phyloP scores from a whole-genome alignment of 2,113 vertebrate genomes.

The Ochotona curzoniae region DNA sequence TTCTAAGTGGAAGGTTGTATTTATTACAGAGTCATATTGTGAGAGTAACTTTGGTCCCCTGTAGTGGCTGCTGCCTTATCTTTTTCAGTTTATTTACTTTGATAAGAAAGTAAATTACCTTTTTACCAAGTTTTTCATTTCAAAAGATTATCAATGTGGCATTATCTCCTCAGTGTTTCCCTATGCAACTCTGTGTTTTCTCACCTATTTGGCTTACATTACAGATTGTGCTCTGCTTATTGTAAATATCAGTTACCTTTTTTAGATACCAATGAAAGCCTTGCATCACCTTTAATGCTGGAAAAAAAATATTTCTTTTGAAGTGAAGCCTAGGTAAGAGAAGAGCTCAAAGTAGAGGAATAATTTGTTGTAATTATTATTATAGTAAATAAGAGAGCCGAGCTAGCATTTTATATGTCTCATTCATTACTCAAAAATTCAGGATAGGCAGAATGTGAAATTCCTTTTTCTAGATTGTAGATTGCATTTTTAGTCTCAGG shows the following conservation, averaged over 20 bases:
- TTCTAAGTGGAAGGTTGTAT: neutral
- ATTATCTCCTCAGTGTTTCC: conserved; percentile 52
- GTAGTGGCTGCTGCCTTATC: conserved; percentile 45
- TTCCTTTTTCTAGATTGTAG: neutral
- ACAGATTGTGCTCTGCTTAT: conserved; percentile 24
- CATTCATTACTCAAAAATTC: conserved; percentile 15
- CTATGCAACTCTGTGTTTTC: conserved; percentile 56
- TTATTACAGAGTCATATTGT: neutral
- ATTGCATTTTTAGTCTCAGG: conserved; percentile 23
- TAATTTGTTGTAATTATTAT: conserved; percentile 41
- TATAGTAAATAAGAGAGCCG: neutral
- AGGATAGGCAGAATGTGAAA: neutral
- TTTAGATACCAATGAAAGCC: conserved; percentile 40
- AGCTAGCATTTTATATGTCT: neutral
- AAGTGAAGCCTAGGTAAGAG: conserved; percentile 47
- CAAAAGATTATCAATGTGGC: conserved; percentile 30
- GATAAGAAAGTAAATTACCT: conserved; percentile 74
- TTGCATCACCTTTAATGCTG: conserved; percentile 53
- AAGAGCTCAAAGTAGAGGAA: neutral
- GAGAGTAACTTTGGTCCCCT: conserved; percentile 22
- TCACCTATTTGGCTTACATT: conserved; percentile 61
- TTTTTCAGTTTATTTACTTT: conserved; percentile 63
- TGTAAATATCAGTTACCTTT: conserved; percentile 61
- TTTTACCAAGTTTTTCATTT: conserved; percentile 72
- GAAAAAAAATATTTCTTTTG: conserved; percentile 60